Conservation (phyloP, 2,888 invertebrate species). For the Caenorhabditis sp. region DNA sequence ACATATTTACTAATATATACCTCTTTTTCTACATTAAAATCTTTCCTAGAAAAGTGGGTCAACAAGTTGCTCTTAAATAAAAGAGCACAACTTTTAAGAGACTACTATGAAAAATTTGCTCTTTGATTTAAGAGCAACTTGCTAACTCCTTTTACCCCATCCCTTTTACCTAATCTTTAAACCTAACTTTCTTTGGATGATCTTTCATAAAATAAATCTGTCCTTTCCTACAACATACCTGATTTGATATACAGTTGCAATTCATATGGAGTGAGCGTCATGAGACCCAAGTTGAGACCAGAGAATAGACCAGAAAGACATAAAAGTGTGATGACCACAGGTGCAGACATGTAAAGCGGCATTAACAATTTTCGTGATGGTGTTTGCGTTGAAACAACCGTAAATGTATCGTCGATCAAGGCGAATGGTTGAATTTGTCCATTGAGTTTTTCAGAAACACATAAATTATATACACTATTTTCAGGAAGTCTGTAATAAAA, state of each 20-base stretch:
- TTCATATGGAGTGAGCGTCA: constrained; percentile 83
- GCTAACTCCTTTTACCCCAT: too few relatives aligned
- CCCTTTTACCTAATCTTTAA: too few relatives aligned
- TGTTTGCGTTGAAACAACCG: constrained; percentile 18
- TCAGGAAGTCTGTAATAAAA: neutral
- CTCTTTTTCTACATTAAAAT: too few relatives aligned
- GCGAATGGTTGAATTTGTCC: constrained; percentile 3
- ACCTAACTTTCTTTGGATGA: too few relatives aligned
- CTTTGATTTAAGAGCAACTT: too few relatives aligned
- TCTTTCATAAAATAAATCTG: neutral
- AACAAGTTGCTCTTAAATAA: too few relatives aligned
- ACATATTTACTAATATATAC: too few relatives aligned
- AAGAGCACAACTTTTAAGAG: too few relatives aligned
- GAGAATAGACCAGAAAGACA: constrained; percentile 92
- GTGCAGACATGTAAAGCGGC: constrained; percentile 24
- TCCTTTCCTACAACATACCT: constrained; percentile 29
- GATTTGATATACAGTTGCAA: constrained; percentile 67
- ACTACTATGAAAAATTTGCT: too few relatives aligned
- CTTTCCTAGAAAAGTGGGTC: too few relatives aligned
- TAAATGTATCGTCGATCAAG: constrained; percentile 24
- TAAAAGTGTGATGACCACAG: constrained; percentile 80
- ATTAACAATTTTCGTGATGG: constrained; percentile 8
- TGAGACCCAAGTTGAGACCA: constrained; percentile 92
- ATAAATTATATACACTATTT: constrained; percentile 12
- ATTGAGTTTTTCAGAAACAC: constrained; percentile 25